Evolutionary conservation across 2,888 invertebrate species (phyloP), one percentile per base, ranked within the genome.

Genomic region (Leistus spinibarbis): DNA sequence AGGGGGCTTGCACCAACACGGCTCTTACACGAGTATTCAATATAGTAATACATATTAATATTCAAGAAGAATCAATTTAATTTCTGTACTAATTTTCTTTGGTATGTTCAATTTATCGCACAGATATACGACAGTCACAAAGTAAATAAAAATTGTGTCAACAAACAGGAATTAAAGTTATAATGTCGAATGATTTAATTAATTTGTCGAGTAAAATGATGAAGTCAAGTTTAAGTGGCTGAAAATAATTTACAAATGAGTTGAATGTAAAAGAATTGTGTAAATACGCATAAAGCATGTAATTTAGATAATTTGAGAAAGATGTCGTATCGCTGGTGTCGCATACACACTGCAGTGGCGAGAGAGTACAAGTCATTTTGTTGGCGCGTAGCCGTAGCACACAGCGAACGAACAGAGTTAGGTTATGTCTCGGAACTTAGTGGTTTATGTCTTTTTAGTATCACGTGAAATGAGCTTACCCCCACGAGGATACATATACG

Each of bases 361-460:
- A 40, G 40, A 40, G 40, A 40, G 40, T 40, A 40, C 40, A 40
- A 40, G 40, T 40, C 40, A 40, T 40, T 40, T 40, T 40, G 40
- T 40, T 40, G 40, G 40, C 40, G 40, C 40, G 40, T 40, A 40
- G 5, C n/a, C n/a, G n/a, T n/a, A n/a, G n/a, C n/a, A n/a, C 13
- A 40, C 40, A 40, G 40, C 40, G 7, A 40, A 40, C 40, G 40
- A 40, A 40, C 40, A 67, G 73, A 73, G 73, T 67, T 60, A 73
- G 73, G 73, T 73, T 73, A 73, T 73, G 73, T 73, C 73, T 73
- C 73, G 73, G 73, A 73, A 73, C 73, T 73, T 73, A 73, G 73
- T 75, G 75, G 75, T 75, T 75, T 75, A 75, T 75, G 75, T 75
- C 74, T 74, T 74, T 74, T 74, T 74, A 68, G 74, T 68, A 74